These are phyloP conservation scores for Himalopsyche phryganea DNA, from an alignment of 1,140 invertebrate genomes.

Conservation along the genomic window DNA sequence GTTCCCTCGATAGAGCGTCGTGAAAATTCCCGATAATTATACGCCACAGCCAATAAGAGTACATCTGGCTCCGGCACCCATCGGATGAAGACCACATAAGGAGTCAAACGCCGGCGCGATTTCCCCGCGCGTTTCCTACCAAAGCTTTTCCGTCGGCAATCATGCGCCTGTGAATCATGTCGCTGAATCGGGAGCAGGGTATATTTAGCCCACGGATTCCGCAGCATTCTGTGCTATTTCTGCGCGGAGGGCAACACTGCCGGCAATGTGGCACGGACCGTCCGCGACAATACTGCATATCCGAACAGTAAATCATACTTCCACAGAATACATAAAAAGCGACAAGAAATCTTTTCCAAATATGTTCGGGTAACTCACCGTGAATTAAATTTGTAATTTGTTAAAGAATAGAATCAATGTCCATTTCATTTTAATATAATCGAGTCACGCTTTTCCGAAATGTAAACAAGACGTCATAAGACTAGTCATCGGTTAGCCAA, in stretches of 20 bases:
- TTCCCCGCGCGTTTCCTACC: not conserved
- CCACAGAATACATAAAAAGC: conserved; percentile 9
- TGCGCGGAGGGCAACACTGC: conserved; percentile 11
- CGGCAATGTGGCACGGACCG: conserved; percentile 1
- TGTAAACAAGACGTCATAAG: too few relatives aligned
- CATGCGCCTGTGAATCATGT: conserved; percentile 26
- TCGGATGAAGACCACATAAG: conserved; percentile 28
- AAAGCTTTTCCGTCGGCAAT: conserved; percentile 2
- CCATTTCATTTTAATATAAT: too few relatives aligned
- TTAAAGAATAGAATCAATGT: too few relatives aligned
- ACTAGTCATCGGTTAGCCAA: too few relatives aligned
- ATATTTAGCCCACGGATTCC: conserved; percentile 27
- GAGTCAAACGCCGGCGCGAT: conserved; percentile 23
- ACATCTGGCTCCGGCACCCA: not conserved
- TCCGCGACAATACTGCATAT: not conserved
- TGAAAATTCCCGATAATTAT: not conserved
- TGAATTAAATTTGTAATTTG: too few relatives aligned
- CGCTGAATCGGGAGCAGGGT: conserved; percentile 28
- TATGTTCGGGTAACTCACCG: too few relatives aligned
- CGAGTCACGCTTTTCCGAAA: too few relatives aligned
- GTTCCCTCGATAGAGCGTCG: too few relatives aligned
- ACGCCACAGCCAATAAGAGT: not conserved
- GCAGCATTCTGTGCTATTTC: conserved; percentile 32
- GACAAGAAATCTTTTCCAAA: not conserved
- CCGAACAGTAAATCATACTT: conserved; percentile 2